Percentiles rank a stretch among this genome's conserved stretches.
Evolutionary conservation across 2,113 vertebrate genomes (phyloP).

Genomic region (Leucopsar rothschildi): DNA sequence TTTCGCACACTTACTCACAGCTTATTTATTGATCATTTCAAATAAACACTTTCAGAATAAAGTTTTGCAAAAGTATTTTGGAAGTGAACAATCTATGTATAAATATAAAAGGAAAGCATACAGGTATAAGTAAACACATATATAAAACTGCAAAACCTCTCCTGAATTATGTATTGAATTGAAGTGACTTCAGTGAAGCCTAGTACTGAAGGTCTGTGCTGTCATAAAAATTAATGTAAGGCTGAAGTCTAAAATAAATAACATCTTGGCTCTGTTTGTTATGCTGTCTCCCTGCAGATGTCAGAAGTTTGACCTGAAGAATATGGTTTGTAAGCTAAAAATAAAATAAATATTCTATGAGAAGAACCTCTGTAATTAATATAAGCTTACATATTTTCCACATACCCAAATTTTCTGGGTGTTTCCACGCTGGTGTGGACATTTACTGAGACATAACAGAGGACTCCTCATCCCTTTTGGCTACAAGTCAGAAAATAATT

Average conservation of each 20-base stretch:
- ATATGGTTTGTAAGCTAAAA: accelerated
- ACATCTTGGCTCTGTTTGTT: not conserved
- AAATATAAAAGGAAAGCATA: not conserved
- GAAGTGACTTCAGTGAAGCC: not conserved
- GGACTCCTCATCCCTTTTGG: not conserved
- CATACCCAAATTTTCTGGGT: not conserved
- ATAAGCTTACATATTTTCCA: not conserved
- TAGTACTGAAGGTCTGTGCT: not conserved
- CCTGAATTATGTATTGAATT: not conserved
- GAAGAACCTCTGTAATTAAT: not conserved
- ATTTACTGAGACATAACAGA: not conserved
- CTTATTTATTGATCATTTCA: not conserved
- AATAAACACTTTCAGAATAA: not conserved
- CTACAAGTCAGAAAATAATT: not conserved
- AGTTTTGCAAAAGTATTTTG: not conserved
- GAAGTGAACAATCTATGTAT: not conserved
- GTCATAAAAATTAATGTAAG: not conserved
- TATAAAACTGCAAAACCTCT: not conserved
- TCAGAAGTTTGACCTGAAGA: not conserved
- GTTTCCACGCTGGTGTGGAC: not conserved
- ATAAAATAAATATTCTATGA: not conserved
- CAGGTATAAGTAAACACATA: not conserved
- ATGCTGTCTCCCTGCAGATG: not conserved
- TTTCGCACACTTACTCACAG: not conserved
- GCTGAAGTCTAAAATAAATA: not conserved